phyloP scores from a whole-genome alignment of 2,797 vertebrate species.

The Galago senegalensis region DNA sequence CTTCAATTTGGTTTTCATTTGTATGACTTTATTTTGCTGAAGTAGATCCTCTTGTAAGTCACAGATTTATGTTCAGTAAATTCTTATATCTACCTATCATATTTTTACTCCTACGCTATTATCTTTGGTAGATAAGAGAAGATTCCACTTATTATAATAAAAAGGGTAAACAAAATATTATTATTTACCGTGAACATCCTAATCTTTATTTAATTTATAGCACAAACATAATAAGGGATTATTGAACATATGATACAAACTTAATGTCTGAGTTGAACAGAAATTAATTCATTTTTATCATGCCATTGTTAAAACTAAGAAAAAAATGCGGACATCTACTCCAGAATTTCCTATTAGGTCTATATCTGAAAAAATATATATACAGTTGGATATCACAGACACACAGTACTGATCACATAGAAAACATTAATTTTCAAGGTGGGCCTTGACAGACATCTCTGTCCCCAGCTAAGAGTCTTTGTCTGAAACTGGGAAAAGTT shows the following conservation, averaged over 20 bases:
- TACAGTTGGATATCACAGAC: neutral
- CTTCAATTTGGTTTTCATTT: neutral
- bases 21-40: constrained; percentile 11
- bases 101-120: neutral
- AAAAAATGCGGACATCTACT: neutral
- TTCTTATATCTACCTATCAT: neutral
- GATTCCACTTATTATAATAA: neutral
- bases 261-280: neutral
- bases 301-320: neutral
- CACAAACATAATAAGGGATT: neutral
- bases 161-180: neutral
- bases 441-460: neutral
- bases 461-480: neutral
- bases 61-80: neutral
- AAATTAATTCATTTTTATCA: neutral
- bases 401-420: neutral
- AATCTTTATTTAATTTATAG: neutral
- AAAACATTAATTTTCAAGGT: neutral
- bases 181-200: rapidly evolving
- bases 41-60: neutral
- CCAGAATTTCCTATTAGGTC: neutral
- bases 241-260: neutral
- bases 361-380: neutral
- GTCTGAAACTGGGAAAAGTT: neutral
- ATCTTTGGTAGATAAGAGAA: neutral